Conservation (phyloP, 2,888 invertebrate genomes). For the Tolmerus cingulatus region DNA sequence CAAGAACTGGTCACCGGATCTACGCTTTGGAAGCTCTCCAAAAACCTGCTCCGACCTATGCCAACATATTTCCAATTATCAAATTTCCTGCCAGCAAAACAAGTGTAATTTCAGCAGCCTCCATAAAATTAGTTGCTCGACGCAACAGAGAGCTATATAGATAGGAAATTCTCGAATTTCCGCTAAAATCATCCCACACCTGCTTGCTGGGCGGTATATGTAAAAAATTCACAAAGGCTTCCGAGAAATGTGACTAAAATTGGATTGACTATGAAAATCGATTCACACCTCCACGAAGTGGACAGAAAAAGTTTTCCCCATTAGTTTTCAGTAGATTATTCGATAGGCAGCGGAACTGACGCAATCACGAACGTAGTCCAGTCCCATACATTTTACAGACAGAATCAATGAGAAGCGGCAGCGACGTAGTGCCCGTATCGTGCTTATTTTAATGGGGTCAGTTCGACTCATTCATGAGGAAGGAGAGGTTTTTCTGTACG, state of each 20-base stretch:
- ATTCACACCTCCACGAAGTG: neutral
- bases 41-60: neutral
- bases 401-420: neutral
- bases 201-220: neutral
- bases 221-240: neutral
- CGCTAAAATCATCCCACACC: neutral
- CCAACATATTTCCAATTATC: neutral
- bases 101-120: neutral
- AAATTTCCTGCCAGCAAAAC: neutral
- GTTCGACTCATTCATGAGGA: slow-evolving; percentile 26
- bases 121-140: neutral
- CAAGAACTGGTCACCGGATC: neutral
- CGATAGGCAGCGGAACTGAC: neutral
- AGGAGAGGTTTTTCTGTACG: neutral
- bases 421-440: neutral
- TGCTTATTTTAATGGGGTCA: slow-evolving; percentile 27
- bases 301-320: neutral
- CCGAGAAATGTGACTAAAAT: neutral
- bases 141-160: neutral
- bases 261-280: neutral
- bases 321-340: neutral
- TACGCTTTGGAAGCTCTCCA: neutral
- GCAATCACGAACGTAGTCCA: neutral
- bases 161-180: neutral
- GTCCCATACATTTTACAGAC: neutral